Conservation (phyloP, 2,888 invertebrate species). For the Chironomus tentans region DNA sequence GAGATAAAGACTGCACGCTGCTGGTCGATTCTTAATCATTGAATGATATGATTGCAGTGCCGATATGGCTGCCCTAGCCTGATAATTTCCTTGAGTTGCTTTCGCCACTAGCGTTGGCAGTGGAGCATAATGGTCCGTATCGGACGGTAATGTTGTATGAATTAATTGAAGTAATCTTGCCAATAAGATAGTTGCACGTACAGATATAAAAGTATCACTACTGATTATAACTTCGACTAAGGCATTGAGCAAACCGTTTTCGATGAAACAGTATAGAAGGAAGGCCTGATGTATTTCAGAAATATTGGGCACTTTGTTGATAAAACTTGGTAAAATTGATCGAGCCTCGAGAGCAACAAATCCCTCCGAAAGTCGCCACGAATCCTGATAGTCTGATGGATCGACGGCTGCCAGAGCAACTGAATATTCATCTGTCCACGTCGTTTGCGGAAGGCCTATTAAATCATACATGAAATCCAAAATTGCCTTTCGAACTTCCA, state of each 20-base stretch:
- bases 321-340: constrained; percentile 74
- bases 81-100: constrained; percentile 68
- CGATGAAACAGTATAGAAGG: constrained; percentile 78
- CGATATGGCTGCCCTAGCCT: constrained; percentile 72
- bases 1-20: constrained; percentile 72
- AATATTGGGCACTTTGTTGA: constrained; percentile 78
- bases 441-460: constrained; percentile 76
- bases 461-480: constrained; percentile 86
- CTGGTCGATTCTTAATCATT: constrained; percentile 70
- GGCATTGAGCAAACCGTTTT: constrained; percentile 77
- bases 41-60: constrained; percentile 70
- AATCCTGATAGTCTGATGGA: constrained; percentile 72
- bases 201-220: constrained; percentile 81
- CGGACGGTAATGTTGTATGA: constrained; percentile 76
- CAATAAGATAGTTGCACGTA: constrained; percentile 81
- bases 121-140: constrained; percentile 54
- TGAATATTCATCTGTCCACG: constrained; percentile 87
- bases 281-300: constrained; percentile 85
- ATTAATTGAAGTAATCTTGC: constrained; percentile 79
- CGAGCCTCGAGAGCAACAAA: constrained; percentile 91
- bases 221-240: constrained; percentile 85
- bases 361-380: constrained; percentile 85
- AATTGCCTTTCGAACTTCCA: constrained; percentile 85
- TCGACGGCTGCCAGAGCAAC: constrained; percentile 82
- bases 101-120: constrained; percentile 73